phyloP scores from a whole-genome alignment of 2,797 vertebrate species.

The Lepus townsendii region DNA sequence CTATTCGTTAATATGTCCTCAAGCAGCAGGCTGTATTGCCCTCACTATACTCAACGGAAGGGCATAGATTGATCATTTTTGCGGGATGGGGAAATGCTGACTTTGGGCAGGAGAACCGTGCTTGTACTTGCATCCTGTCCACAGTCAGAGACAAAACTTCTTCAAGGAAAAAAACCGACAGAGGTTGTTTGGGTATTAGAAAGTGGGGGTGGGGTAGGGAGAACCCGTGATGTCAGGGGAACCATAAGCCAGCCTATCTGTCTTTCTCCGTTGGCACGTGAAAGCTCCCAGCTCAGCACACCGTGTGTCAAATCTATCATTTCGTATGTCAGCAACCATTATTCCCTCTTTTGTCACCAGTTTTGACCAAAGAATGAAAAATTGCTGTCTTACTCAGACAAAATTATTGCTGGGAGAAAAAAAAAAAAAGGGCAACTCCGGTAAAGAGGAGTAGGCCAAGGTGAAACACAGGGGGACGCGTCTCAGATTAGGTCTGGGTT shows the following conservation, averaged over 20 bases:
- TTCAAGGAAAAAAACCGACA: slow-evolving; percentile 62
- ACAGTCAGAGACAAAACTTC: slow-evolving; percentile 79
- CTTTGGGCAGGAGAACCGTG: slow-evolving; percentile 84
- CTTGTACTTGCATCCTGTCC: slow-evolving; percentile 83
- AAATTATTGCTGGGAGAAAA: slow-evolving; percentile 91
- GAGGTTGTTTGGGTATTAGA: slow-evolving; percentile 81
- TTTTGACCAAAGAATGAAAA: slow-evolving; percentile 96
- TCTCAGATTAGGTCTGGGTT: slow-evolving; percentile 96
- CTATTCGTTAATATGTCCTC: slow-evolving; percentile 92
- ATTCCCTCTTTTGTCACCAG: slow-evolving; percentile 95
- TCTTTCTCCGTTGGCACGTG: slow-evolving; percentile 91
- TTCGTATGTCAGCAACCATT: slow-evolving; percentile 94
- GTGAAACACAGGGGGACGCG: slow-evolving; percentile 95
- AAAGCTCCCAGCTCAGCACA: slow-evolving; percentile 92
- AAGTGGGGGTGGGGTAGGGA: slow-evolving; percentile 5
- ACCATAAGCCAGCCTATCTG: slow-evolving; percentile 95
- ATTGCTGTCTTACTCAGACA: slow-evolving; percentile 93
- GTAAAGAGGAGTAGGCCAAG: slow-evolving; percentile 90
- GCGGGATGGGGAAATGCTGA: slow-evolving; percentile 87
- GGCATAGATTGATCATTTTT: slow-evolving; percentile 91
- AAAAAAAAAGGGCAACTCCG: slow-evolving; percentile 88
- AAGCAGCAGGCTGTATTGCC: slow-evolving; percentile 90
- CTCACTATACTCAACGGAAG: slow-evolving; percentile 88
- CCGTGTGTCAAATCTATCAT: slow-evolving; percentile 96
- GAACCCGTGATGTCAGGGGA: slow-evolving; percentile 91